Percentiles rank a stretch among this genome's conserved stretches.
phyloP scores from a whole-genome alignment of 2,888 invertebrate genomes.

The Spodoptera littoralis region DNA sequence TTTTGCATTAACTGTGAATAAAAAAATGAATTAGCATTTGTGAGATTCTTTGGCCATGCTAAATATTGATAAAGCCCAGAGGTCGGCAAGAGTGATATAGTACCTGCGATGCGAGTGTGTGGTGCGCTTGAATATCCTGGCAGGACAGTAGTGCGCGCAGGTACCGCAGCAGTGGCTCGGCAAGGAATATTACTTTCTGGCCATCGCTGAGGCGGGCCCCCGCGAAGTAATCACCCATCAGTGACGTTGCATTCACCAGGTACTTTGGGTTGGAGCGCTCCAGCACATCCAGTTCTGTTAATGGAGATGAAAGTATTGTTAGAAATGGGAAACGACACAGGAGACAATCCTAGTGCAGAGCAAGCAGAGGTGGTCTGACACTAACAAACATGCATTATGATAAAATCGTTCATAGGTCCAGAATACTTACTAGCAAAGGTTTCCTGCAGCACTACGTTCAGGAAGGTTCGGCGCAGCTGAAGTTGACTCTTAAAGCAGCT shows the following conservation, averaged over 20 bases:
- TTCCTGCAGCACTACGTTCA: constrained; percentile 83
- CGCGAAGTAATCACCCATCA: constrained; percentile 86
- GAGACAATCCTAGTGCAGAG: too few relatives aligned
- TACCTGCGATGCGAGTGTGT: constrained; percentile 70
- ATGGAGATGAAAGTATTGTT: too few relatives aligned
- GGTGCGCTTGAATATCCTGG: too few relatives aligned
- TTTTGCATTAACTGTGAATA: constrained; percentile 83
- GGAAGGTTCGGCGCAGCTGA: constrained; percentile 71
- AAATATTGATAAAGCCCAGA: too few relatives aligned
- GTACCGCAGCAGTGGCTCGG: constrained; percentile 82
- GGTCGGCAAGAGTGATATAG: too few relatives aligned
- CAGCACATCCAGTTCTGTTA: constrained; percentile 78
- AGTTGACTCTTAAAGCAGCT: constrained; percentile 73
- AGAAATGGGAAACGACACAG: too few relatives aligned
- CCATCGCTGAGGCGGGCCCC: constrained; percentile 84
- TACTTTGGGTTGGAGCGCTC: constrained; percentile 80
- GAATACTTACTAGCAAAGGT: constrained; percentile 76
- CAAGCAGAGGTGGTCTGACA: too few relatives aligned
- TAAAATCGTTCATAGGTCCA: too few relatives aligned
- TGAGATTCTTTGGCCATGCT: too few relatives aligned
- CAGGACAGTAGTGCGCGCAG: too few relatives aligned
- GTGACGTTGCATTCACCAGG: constrained; percentile 82
- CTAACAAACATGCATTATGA: too few relatives aligned
- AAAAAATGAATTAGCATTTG: neutral
- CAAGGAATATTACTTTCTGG: constrained; percentile 82